Percentiles rank a stretch among this genome's conserved stretches.
These are phyloP conservation scores for Crossoptilon crossoptilon DNA, from an alignment of 2,797 vertebrate species.

Conservation along the genomic window DNA sequence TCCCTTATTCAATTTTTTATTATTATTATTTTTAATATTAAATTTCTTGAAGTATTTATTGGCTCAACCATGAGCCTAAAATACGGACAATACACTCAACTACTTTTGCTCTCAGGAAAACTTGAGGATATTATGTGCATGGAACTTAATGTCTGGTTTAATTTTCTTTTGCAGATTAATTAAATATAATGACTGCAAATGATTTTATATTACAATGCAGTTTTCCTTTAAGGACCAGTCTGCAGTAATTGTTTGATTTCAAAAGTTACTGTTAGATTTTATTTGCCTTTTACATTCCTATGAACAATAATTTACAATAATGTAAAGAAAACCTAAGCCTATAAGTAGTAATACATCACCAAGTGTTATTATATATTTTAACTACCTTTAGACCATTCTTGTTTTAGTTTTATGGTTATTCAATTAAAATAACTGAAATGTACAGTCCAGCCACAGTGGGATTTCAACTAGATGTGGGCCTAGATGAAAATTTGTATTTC, in stretches of 20 bases:
- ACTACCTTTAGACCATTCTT: background rate
- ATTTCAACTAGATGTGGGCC: background rate
- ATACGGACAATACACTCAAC: background rate
- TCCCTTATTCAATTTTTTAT: background rate
- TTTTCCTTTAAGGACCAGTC: background rate
- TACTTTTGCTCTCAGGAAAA: background rate
- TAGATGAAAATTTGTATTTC: background rate
- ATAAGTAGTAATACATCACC: background rate
- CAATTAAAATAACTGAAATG: slow-evolving; percentile 9
- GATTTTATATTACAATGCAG: background rate
- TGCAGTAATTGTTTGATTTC: slow-evolving; percentile 5
- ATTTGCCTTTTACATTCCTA: background rate
- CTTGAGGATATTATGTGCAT: background rate
- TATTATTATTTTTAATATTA: background rate
- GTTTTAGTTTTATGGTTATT: background rate
- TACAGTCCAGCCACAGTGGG: background rate
- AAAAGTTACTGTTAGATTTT: slow-evolving; percentile 18
- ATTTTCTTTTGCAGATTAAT: background rate
- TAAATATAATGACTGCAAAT: slow-evolving; percentile 5
- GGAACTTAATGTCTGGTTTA: background rate
- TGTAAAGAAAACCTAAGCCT: background rate
- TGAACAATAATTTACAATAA: slow-evolving; percentile 7
- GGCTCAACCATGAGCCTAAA: background rate
- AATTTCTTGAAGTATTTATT: background rate
- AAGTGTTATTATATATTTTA: background rate